Base-by-base conservation (phyloP, 2,113 vertebrate genomes). In the Macquaria australasica region DNA sequence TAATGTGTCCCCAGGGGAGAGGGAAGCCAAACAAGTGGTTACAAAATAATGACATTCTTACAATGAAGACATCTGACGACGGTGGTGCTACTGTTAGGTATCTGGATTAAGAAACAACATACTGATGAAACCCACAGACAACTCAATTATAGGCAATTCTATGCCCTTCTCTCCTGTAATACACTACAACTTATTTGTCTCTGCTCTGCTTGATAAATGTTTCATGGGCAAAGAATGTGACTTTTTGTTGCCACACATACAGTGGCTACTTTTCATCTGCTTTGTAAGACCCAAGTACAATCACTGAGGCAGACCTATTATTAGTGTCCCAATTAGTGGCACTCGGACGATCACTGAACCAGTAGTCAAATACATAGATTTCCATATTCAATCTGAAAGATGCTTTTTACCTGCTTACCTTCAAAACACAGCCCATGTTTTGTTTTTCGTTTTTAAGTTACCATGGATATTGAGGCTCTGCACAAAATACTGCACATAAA, bases 111-210 rank as follows among this genome's bases (percentile, higher is more conserved):
- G 25, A 80, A 82, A 69, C 25, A 77, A 75, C 79, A 16, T 72
- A 84, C 73, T n/a, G 72, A 77, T 83, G 8, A 79, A 86, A 77
- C 62, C 11, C 59, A 68, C 64, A 63, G 66, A 82, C 28, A 77
- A 70, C 58, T 73, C 45, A 83, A 76, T 72, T 21, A 77, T 21
- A 70, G 20, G n/a, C 28, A 63, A 56, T 37, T 69, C 8, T n/a
- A 16, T 72, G 50, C 28, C 43, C 41, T 28, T 82, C 37, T 68
- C 53, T 66, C 25, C 48, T 58, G 21, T 25, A 77, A 56, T 50
- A 58, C 39, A 41, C 43, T 7, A 21, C 28, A 66, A 70, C 25
- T 41, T 43, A 34, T 73, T 60, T 79, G 9, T 18, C 25, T 78
- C 59, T 45, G 25, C 59, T 75, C 50, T 69, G 21, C 43, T 81